Base-by-base conservation (phyloP, 2,797 vertebrate species). In the Strix occidentalis region DNA sequence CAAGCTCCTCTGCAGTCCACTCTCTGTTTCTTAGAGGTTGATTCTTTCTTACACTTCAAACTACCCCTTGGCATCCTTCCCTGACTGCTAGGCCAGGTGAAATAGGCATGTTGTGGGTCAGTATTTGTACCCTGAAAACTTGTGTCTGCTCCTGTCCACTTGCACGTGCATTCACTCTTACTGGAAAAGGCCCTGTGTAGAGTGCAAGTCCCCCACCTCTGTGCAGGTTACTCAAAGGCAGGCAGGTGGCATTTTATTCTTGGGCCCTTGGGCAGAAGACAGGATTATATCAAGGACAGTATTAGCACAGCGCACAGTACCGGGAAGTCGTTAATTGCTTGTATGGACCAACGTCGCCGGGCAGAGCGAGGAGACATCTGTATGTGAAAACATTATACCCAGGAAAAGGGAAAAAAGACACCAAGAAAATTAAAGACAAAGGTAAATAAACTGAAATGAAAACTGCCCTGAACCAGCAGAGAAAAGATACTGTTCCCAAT, bases 251-350 rank as follows among this genome's bases (percentile, higher is more conserved):
- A 94, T 94, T 97, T 98, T 98, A 98, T 98, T 98, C 98, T 98
- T 98, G 98, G 98, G 98, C 97, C 97, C 95, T 94, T 72, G 92
- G 97, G 97, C 94, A 98, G 96, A 94, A 96, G 97, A 97, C 98
- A 98, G 77, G 97, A 93, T 97, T 94, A 97, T 94, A 96, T 97
- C 95, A 97, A 98, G 97, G 97, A 98, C 95, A 98, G 97, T 41
- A 97, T 97, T 96, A 97, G 98, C 97, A 97, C 97, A 98, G 97
- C 97, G 84, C 98, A 98, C 98, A 98, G 98, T 99, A 99, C 99
- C 99, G 99, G 99, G 99, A 99, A 99, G 98, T 99, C 99, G 98
- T 99, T 99, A 98, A 99, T 98, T 97, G 98, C 99, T 99, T 99
- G 99, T 98, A 99, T 99, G 98, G 99, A 99, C 99, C 99, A 99